Evolutionary conservation across 2,797 vertebrate species (phyloP).

Genomic region (Lepus oiostolus): DNA sequence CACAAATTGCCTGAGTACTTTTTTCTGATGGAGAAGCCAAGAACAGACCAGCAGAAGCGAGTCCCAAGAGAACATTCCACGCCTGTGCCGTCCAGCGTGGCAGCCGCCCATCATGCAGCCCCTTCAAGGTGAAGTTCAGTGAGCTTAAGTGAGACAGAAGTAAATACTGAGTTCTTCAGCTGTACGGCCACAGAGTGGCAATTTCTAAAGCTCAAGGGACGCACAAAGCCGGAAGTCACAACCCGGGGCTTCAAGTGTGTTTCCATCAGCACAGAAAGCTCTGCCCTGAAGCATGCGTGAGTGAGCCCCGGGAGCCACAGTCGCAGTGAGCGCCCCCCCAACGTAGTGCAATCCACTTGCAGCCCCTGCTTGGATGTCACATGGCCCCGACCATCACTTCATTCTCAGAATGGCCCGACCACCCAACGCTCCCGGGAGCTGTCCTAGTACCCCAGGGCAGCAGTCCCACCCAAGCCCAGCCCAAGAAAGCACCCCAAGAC

Average conservation of each 20-base stretch:
- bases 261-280: not conserved
- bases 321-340: not conserved
- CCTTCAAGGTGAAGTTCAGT: not conserved
- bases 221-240: not conserved
- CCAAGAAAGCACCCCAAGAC: not conserved
- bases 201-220: not conserved
- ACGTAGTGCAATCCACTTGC: not conserved
- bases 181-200: not conserved
- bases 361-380: not conserved
- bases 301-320: not conserved
- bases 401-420: not conserved
- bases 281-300: not conserved
- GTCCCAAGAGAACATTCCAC: not conserved
- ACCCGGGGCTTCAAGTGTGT: not conserved
- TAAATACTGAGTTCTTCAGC: not conserved
- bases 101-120: not conserved
- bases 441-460: not conserved
- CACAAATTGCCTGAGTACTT: not conserved
- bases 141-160: not conserved
- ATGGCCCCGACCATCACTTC: too few relatives aligned
- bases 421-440: not conserved
- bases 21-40: constrained; percentile 62
- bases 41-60: constrained; percentile 17
- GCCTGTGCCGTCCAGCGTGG: not conserved
- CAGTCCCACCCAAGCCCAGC: not conserved